phyloP scores from a whole-genome alignment of 2,888 invertebrate genomes.

The Himalopsyche kuldschensis region DNA sequence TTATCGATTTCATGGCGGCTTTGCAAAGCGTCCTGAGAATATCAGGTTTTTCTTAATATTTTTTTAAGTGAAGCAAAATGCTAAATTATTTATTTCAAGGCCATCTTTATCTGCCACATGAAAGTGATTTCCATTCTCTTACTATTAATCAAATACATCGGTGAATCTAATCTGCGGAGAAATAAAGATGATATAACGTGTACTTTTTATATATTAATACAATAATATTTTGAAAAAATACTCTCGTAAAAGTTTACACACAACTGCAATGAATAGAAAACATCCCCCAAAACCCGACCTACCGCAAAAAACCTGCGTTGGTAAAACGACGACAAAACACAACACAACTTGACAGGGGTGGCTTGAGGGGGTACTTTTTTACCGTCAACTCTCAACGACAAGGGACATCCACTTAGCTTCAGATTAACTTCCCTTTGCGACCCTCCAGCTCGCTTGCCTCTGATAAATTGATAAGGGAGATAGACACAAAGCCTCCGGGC shows the following conservation, averaged over 20 bases:
- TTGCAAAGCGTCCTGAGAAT: too few species aligned
- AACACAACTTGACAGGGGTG: neutral
- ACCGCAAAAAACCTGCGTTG: neutral
- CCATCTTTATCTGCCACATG: too few species aligned
- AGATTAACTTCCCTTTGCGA: conserved; percentile 32
- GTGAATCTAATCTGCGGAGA: too few species aligned
- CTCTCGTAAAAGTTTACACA: neutral
- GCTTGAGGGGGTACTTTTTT: conserved; percentile 33
- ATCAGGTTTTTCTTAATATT: too few species aligned
- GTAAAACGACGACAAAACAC: neutral
- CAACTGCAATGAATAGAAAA: neutral
- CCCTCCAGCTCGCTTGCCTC: conserved; percentile 29
- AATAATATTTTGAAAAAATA: neutral
- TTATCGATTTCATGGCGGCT: too few species aligned
- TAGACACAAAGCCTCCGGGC: conserved; percentile 19
- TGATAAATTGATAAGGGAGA: conserved; percentile 39
- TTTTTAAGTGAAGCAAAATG: too few species aligned
- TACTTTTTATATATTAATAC: too few species aligned
- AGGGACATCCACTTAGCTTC: conserved; percentile 40
- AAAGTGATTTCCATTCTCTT: too few species aligned
- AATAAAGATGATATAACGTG: too few species aligned
- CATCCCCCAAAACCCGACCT: neutral
- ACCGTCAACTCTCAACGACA: conserved; percentile 31
- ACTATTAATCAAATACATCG: too few species aligned
- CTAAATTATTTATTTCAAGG: too few species aligned